Base-by-base conservation (phyloP, 1,140 invertebrate species). In the Drosophila watanabei region DNA sequence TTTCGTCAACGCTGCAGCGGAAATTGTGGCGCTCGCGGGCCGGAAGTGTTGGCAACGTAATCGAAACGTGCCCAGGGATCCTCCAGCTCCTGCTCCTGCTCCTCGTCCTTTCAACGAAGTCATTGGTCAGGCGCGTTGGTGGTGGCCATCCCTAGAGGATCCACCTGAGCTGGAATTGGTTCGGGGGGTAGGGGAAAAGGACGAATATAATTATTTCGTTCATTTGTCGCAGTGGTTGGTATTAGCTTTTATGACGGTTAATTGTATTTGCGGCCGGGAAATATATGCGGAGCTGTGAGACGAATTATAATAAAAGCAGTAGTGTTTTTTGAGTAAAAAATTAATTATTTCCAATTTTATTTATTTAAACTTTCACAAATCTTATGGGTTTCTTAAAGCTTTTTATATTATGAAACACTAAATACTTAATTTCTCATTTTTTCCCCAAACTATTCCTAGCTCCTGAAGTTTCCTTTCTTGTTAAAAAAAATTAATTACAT, bases 11-110 rank as follows among this genome's bases (percentile, higher is more conserved):
- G 49, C 71, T 39, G 65, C 80, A 63, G 57, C 84, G 84, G 84
- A 87, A 87, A 87, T 87, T 87, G 84, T 84, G 84, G 80, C 80
- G 80, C 84, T 89, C 85, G 84, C 85, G 85, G 84, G 70, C 80
- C 84, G 84, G 84, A 87, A 89, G 84, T 87, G 84, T 89, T 87
- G 84, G 71, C 84, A 87, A 84, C 84, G 85, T 87, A 87, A 87
- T 87, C 84, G 84, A 89, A 87, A 89, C 77, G 80, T 89, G 80
- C 85, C 64, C 32, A 18, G 63, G 32, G 54, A 57, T 57, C 32
- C 60, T 46, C 6, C 35, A 41, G 43, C 71, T 63, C 6, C 35
- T 37, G 43, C 71, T 63, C 14, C 54, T 30, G 16, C 46, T 35
- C 41, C 59, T 49, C 46, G 56, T 77, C 46, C 77, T 73, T 66